Percentiles rank a stretch among this genome's conserved stretches.
Conservation (phyloP, 2,888 invertebrate genomes). For the Rhyacophila evoluta region DNA sequence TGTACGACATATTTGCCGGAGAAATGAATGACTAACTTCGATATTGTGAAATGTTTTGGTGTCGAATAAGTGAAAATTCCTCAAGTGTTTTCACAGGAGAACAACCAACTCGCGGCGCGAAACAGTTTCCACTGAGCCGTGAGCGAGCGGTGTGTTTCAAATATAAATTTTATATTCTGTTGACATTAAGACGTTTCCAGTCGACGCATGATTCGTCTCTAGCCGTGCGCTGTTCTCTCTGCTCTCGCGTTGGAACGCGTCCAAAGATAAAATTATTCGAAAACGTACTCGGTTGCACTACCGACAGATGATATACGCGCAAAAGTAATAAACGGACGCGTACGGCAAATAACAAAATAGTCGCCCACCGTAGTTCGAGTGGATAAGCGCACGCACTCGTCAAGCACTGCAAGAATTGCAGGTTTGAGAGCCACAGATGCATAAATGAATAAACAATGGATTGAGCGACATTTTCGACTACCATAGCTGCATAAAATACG, state of each 20-base stretch:
- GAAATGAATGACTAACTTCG: not conserved
- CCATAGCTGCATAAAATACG: no score
- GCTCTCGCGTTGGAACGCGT: not conserved
- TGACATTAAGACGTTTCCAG: constrained; percentile 9
- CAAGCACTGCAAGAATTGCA: no score
- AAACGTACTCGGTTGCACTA: not conserved
- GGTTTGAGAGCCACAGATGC: no score
- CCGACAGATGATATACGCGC: no score
- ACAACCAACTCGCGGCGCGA: not conserved
- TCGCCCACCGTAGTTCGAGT: no score
- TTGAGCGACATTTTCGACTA: no score
- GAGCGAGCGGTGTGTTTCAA: not conserved
- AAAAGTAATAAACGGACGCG: no score
- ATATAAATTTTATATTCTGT: constrained; percentile 9
- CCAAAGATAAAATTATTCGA: constrained; percentile 8
- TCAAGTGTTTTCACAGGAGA: not conserved
- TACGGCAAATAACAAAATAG: no score
- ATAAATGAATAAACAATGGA: no score
- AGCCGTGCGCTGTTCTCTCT: not conserved
- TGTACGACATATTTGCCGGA: constrained; percentile 27
- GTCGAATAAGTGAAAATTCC: not conserved
- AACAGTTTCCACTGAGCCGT: constrained; percentile 1
- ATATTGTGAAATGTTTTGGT: not conserved
- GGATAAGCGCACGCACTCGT: no score
- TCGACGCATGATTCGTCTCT: not conserved